Evolutionary conservation across 2,888 invertebrate species (phyloP).

Genomic region (Caradrina clavipalpis): DNA sequence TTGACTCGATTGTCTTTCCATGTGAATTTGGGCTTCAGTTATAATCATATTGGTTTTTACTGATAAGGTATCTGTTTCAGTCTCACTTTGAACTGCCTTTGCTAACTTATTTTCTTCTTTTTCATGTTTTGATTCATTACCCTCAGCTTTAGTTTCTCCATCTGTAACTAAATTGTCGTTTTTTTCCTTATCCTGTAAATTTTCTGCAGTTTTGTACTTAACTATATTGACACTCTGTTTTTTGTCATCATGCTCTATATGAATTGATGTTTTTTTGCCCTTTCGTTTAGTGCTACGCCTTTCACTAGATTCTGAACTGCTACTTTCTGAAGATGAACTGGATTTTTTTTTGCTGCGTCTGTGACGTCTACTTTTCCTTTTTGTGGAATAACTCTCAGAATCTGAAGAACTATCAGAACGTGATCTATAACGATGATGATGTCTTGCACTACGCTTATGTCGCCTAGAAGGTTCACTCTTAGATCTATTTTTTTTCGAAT

Average conservation of each 20-base stretch:
- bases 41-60: conserved; percentile 88
- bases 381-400: conserved; percentile 79
- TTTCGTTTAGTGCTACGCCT: conserved; percentile 84
- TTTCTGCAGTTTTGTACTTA: conserved; percentile 80
- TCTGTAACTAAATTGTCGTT: conserved; percentile 62
- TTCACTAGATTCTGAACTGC: conserved; percentile 86
- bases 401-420: conserved; percentile 82
- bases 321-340: conserved; percentile 84
- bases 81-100: conserved; percentile 83
- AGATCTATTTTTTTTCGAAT: conserved; percentile 84
- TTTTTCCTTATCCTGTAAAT: conserved; percentile 67
- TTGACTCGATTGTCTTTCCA: conserved; percentile 85
- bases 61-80: conserved; percentile 87
- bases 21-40: conserved; percentile 90
- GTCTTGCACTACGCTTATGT: conserved; percentile 76
- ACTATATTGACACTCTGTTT: conserved; percentile 88
- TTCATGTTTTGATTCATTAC: conserved; percentile 73
- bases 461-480: conserved; percentile 87
- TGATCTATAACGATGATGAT: conserved; percentile 76
- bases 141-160: conserved; percentile 61
- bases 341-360: conserved; percentile 85
- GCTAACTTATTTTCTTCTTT: conserved; percentile 72
- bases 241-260: conserved; percentile 84
- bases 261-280: conserved; percentile 88
- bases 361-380: conserved; percentile 83